Base-by-base conservation (phyloP, 2,888 invertebrate genomes). In the Caradrina clavipalpis region DNA sequence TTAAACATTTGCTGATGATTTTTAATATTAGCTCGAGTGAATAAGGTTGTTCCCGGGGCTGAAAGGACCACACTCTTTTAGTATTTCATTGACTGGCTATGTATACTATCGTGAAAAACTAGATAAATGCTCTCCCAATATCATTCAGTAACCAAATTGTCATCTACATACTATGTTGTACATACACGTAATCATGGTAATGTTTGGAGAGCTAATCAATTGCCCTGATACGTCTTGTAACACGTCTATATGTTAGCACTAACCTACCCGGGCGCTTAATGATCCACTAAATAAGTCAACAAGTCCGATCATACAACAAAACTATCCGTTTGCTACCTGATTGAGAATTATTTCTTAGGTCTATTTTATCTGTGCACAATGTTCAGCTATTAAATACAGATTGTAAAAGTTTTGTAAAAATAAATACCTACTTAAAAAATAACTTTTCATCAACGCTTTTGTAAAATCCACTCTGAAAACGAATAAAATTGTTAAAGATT, bases 1-100 rank as follows among this genome's bases (percentile, higher is more conserved):
- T 78, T 54, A 22, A 66, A 66, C 74, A 74, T 67, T 74, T 67
- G 55, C 67, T 55, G 53, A 76, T 66, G 21, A 65, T 74, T 74
- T 54, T 61, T 62, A 59, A 47, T 55, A 61, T 75, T 45, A 60
- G 39, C 19, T 69, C 11, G 13, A 76, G 15, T 49, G 35, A 45
- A 21, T 31, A 67, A 72, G 31, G 35, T 54, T 54, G 42, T 58
- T 45, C 26, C 5, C 4, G 19, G 11, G 21, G 19, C 11, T 13
- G 11, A 19, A 22, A n/a, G 22, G n/a, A 35, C 10, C n/a, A 22
- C 22, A n/a, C 19, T 21, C 0, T 26, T 26, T 17, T n/a, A 11
- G 4, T 3, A 31, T 51, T 75, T n/a, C 2, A 56, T 56, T 56
- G 26, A 31, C 13, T 22, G 13, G 0, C 0, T 31, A 5, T n/a